Evolutionary conservation across 2,113 vertebrate genomes (phyloP), one percentile per base, ranked within the genome.

Genomic region (Sapayoa aenigma): DNA sequence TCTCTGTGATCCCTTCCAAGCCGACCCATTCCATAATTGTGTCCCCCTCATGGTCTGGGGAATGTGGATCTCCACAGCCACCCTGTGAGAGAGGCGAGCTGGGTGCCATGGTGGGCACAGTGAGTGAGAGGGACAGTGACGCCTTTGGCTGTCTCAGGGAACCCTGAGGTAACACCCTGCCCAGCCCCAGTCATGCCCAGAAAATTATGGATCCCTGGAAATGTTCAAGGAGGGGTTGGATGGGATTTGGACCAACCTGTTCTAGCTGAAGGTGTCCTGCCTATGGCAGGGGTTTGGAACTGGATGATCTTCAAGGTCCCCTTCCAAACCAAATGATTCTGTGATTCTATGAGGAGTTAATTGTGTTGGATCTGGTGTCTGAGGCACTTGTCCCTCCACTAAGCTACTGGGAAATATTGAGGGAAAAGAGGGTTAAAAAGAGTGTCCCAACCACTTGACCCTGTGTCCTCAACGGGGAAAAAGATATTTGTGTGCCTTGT

Each of bases 51-150:
- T 2, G 2, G 12, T 58, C 27, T 5, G 44, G 4, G 41, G 7
- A 19, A 19, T 2, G 1, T 7, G 79, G 9, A 19, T 42, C 19
- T n/a, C 10, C 52, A 42, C 42, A 63, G 65, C 23, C 71, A 4
- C 52, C 3, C 35, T 7, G 31, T 17, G 44, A 69, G 44, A 59
- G 24, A 14, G 44, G 7, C 13, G 47, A 62, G 46, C 20, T 5
- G 78, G 24, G 33, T 2, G 23, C 47, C n/a, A 4, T 39, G 62
- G 27, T 11, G 25, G 21, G 12, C 0, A 0, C 30, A 4, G 9
- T 8, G 46, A 19, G 33, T 1, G 3, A 37, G 35, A 25, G 17
- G 12, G 23, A 28, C 31, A 39, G 27, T 2, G 14, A 3, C 11
- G 5, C 22, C 14, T 46, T 37, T 3, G 22, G 28, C 30, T 65